Conservation (phyloP, 2,113 vertebrate species). For the Aspidoscelis tigris region DNA sequence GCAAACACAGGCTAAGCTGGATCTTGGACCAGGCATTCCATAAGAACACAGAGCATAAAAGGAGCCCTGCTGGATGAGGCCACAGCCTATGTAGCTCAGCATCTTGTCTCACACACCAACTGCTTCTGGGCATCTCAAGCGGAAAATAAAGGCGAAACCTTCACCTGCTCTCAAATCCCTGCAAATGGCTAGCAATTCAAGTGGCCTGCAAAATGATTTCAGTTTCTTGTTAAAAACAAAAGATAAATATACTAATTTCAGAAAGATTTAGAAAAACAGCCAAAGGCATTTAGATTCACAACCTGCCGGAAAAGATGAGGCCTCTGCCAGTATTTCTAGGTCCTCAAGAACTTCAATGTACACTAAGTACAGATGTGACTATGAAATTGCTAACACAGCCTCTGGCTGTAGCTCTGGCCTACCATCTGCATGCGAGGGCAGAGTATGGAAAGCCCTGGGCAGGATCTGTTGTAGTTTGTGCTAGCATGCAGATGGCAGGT, state of each 20-base stretch:
- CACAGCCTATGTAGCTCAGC: too few relatives aligned
- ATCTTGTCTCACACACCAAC: too few relatives aligned
- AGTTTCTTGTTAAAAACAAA: conserved; percentile 18
- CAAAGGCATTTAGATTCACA: conserved; percentile 17
- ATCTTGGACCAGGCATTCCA: neutral
- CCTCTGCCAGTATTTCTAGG: conserved; percentile 18
- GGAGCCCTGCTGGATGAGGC: too few relatives aligned
- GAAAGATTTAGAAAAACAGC: conserved; percentile 1
- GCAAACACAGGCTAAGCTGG: too few relatives aligned
- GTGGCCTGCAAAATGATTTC: neutral
- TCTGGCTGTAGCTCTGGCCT: too few relatives aligned
- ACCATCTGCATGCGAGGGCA: too few relatives aligned
- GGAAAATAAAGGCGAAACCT: too few relatives aligned
- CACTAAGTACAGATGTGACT: neutral
- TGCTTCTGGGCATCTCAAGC: too few relatives aligned
- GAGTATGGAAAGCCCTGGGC: too few relatives aligned
- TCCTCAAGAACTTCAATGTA: neutral
- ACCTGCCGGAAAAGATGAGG: neutral
- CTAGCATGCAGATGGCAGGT: too few relatives aligned
- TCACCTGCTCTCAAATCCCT: too few relatives aligned
- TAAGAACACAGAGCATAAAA: neutral
- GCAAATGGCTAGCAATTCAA: neutral
- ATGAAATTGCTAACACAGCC: neutral
- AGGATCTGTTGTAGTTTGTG: neutral
- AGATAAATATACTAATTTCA: neutral